phyloP scores from a whole-genome alignment of 2,797 vertebrate species.

The Malacoctenus gilli region DNA sequence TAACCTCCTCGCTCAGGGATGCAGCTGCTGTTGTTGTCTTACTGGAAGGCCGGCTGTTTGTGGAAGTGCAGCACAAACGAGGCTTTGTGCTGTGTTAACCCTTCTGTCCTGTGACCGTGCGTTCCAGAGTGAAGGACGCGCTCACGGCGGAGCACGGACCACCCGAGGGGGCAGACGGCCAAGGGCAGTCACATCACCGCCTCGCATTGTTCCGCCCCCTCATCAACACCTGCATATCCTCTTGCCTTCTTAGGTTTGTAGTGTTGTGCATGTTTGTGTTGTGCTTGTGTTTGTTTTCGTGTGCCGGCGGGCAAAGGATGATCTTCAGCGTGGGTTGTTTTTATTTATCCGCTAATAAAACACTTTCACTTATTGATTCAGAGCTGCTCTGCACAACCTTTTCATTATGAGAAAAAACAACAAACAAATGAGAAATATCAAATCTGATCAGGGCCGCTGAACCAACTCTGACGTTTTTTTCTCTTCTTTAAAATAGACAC shows the following conservation, averaged over 20 bases:
- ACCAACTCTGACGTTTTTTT: neutral
- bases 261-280: conserved; percentile 3
- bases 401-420: neutral
- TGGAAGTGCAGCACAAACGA: conserved; percentile 49
- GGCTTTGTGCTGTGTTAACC: conserved; percentile 55
- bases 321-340: conserved; percentile 1
- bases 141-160: conserved; percentile 48
- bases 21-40: conserved; percentile 48
- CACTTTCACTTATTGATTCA: conserved; percentile 12
- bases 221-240: conserved; percentile 81
- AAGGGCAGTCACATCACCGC: conserved; percentile 33
- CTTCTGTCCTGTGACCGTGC: conserved; percentile 68
- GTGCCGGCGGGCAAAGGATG: neutral
- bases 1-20: conserved; percentile 62
- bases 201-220: conserved; percentile 73
- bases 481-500: too few relatives aligned
- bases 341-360: conserved; percentile 6
- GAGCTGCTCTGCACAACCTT: neutral
- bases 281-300: too few relatives aligned
- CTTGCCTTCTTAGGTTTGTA: conserved; percentile 80
- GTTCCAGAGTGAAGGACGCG: conserved; percentile 75
- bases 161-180: conserved; percentile 59
- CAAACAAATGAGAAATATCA: neutral
- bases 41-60: conserved; percentile 43
- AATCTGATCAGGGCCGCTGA: neutral